Evolutionary conservation across 2,113 vertebrate species (phyloP).

Genomic region (Sminthopsis crassicaudata): DNA sequence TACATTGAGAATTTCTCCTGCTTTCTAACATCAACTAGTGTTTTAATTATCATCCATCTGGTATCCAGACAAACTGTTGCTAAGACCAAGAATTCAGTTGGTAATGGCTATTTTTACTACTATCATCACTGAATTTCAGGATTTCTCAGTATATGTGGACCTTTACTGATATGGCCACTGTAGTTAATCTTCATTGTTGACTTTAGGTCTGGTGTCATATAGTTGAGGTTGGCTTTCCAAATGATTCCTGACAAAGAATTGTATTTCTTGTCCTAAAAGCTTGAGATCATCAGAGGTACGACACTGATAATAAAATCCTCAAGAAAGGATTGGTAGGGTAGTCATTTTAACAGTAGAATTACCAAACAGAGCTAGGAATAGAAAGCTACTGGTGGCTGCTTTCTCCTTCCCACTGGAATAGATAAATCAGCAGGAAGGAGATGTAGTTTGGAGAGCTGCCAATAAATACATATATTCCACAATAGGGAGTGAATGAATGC

Average conservation of each 20-base stretch:
- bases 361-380: background rate
- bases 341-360: background rate
- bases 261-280: background rate
- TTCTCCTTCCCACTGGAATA: background rate
- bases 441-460: background rate
- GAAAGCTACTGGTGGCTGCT: background rate
- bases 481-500: background rate
- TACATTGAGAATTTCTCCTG: conserved; percentile 49
- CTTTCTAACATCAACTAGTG: conserved; percentile 9
- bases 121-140: background rate
- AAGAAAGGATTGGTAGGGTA: background rate
- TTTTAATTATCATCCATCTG: conserved; percentile 46
- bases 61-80: conserved; percentile 26
- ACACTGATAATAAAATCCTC: background rate
- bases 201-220: background rate
- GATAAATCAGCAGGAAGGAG: background rate
- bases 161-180: background rate
- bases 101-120: conserved; percentile 15
- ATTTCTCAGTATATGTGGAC: background rate
- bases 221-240: background rate
- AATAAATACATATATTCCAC: background rate
- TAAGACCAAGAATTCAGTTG: conserved; percentile 46
- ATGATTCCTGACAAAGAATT: background rate
- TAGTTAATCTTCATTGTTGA: background rate
- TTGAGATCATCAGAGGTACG: background rate